Evolutionary conservation across 2,888 invertebrate genomes (phyloP).

Genomic region (Rotaria sp.): DNA sequence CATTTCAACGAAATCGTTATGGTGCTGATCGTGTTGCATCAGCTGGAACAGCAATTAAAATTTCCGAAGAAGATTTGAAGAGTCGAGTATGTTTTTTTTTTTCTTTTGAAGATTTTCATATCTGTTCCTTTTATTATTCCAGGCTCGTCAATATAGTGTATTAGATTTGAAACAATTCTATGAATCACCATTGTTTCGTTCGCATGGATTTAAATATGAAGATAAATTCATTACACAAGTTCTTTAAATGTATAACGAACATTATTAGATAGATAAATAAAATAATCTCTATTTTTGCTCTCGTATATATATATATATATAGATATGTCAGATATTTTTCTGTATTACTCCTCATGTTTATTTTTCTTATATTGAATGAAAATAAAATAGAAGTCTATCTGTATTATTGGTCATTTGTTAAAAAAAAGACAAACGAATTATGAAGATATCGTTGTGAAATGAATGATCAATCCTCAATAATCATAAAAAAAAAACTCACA

Average conservation of each 20-base stretch:
- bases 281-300: not conserved
- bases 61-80: slow-evolving; percentile 5
- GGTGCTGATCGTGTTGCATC: slow-evolving; percentile 5
- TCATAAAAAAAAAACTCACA: too few species aligned
- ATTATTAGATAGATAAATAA: slow-evolving; percentile 2
- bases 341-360: not conserved
- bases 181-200: slow-evolving; percentile 26
- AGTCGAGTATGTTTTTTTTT: not conserved
- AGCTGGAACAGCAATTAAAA: slow-evolving; percentile 2
- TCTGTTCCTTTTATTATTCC: not conserved
- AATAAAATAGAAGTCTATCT: not conserved
- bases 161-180: slow-evolving; percentile 30
- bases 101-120: too few species aligned
- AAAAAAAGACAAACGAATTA: too few species aligned
- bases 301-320: not conserved
- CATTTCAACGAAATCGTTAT: slow-evolving; percentile 28
- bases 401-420: too few species aligned
- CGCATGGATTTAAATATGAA: slow-evolving; percentile 29
- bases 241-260: not conserved
- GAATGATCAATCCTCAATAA: too few species aligned
- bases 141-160: slow-evolving; percentile 27
- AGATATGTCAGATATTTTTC: not conserved
- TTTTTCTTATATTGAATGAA: not conserved
- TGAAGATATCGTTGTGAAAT: too few species aligned
- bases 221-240: slow-evolving; percentile 12